Evolutionary conservation across 1,140 invertebrate species (phyloP).

Genomic region (Drosophila kanapiae): DNA sequence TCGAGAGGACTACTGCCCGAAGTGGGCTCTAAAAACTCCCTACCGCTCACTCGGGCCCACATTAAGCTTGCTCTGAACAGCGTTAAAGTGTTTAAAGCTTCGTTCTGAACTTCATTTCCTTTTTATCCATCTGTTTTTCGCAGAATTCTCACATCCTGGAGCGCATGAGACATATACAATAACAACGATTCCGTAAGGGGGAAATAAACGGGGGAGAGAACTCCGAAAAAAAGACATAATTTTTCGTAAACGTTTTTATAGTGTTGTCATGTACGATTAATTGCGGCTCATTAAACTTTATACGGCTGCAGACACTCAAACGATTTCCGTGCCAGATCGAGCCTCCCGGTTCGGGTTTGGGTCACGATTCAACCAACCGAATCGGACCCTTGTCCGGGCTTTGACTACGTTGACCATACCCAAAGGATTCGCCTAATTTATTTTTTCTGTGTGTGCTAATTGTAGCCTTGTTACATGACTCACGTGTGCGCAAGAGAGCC

Average conservation of each 20-base stretch:
- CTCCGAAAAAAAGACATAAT: constrained; percentile 60
- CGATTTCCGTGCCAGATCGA: constrained; percentile 49
- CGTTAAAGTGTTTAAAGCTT: constrained; percentile 22
- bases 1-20: not conserved
- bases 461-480: constrained; percentile 32
- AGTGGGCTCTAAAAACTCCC: constrained; percentile 1
- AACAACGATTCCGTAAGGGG: constrained; percentile 31
- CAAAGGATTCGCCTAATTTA: constrained; percentile 31
- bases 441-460: constrained; percentile 43
- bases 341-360: constrained; percentile 3
- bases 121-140: constrained; percentile 4
- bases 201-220: not conserved
- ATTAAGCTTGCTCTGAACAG: not conserved
- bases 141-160: constrained; percentile 19
- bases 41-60: too few relatives aligned
- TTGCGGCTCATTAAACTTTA: constrained; percentile 80
- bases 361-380: constrained; percentile 45
- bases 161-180: constrained; percentile 46
- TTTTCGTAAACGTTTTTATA: constrained; percentile 81
- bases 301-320: constrained; percentile 70
- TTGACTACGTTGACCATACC: constrained; percentile 38
- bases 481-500: not conserved
- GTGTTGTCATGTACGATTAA: constrained; percentile 82
- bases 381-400: constrained; percentile 46
- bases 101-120: not conserved